These are phyloP conservation scores for Nipponia nippon DNA, from an alignment of 2,113 vertebrate genomes.

Conservation along the genomic window DNA sequence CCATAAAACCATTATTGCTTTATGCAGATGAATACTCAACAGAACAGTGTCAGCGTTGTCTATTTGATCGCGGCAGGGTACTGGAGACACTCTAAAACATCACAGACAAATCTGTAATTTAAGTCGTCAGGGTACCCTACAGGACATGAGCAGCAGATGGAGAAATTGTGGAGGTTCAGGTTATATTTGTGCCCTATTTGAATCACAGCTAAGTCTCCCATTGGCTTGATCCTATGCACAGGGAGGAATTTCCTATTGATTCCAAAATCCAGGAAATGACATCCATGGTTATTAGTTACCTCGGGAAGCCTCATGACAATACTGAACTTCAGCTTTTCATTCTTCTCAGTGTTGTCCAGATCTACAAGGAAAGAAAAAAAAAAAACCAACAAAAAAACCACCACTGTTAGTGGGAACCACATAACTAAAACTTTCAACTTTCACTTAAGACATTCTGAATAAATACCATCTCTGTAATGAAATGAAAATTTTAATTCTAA, in stretches of 20 bases:
- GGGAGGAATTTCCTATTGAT: background rate
- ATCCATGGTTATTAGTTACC: conserved; percentile 69
- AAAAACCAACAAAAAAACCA: background rate
- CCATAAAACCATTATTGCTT: background rate
- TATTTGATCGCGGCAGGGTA: background rate
- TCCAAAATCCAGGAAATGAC: background rate
- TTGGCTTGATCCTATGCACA: background rate
- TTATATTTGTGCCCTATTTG: background rate
- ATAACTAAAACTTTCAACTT: background rate
- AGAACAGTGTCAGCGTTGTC: background rate
- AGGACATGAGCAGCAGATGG: background rate
- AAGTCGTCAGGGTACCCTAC: background rate
- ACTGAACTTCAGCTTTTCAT: conserved; percentile 88
- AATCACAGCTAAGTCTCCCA: background rate
- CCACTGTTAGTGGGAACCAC: background rate
- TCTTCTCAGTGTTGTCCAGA: conserved; percentile 84
- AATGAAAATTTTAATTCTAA: background rate
- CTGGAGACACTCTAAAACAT: background rate
- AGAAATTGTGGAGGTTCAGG: background rate
- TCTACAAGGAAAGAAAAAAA: conserved; percentile 70
- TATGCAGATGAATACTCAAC: background rate
- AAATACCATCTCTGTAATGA: background rate
- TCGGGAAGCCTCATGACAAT: conserved; percentile 87
- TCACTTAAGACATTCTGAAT: background rate
- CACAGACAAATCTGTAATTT: background rate